phyloP scores from a whole-genome alignment of 2,888 invertebrate species.

The Falcaria lacertinaria region DNA sequence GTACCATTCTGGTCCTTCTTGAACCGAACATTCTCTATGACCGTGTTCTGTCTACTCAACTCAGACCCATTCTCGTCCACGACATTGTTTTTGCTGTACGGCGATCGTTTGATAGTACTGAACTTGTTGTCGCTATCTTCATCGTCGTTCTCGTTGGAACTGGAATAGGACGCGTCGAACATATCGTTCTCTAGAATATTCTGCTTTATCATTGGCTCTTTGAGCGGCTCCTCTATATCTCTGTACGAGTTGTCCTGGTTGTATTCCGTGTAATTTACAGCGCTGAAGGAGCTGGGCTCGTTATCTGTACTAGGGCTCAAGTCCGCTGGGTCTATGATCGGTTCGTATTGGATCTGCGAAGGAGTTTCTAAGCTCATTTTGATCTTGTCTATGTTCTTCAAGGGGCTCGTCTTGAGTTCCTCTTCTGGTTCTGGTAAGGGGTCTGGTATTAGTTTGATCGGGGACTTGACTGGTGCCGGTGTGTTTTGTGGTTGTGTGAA shows the following conservation, averaged over 20 bases:
- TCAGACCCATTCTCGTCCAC: constrained; percentile 48
- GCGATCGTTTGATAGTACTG: constrained; percentile 85
- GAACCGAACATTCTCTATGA: constrained; percentile 72
- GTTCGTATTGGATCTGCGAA: constrained; percentile 74
- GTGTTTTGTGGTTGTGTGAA: constrained; percentile 55
- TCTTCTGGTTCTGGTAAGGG: constrained; percentile 30
- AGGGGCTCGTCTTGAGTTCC: constrained; percentile 55
- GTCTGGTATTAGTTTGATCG: constrained; percentile 33
- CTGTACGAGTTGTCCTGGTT: constrained; percentile 42
- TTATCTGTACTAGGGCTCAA: constrained; percentile 66
- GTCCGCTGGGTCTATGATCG: constrained; percentile 67
- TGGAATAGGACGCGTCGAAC: constrained; percentile 73
- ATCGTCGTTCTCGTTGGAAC: constrained; percentile 78
- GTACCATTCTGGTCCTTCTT: constrained; percentile 69
- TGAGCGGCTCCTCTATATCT: constrained; percentile 43
- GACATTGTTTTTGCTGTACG: constrained; percentile 77
- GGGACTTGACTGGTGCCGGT: constrained; percentile 36
- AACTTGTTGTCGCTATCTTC: constrained; percentile 85
- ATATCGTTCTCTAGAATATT: constrained; percentile 75
- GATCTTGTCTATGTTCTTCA: constrained; percentile 74
- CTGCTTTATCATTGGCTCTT: constrained; percentile 74
- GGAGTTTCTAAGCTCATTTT: constrained; percentile 70
- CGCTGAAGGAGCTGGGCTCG: constrained; percentile 57
- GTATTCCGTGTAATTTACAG: constrained; percentile 51
- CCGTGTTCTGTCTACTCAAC: constrained; percentile 68